Evolutionary conservation across 2,888 invertebrate genomes (phyloP), one percentile per base, ranked within the genome.

Genomic region (Morpho deidamia): DNA sequence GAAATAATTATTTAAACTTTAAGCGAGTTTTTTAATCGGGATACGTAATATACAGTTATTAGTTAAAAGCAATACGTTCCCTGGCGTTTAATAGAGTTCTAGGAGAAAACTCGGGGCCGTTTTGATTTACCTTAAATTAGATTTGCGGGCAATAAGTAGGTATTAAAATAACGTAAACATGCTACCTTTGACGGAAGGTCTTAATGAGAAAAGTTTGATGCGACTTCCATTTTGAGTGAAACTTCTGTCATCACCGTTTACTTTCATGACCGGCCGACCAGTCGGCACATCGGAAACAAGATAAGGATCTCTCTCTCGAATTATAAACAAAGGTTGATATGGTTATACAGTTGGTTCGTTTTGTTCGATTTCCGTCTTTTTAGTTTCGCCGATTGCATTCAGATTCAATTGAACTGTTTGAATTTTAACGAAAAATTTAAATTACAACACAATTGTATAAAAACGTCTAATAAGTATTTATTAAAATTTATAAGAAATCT

Each of bases 141-240:
- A 76, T 79, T 81, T 80, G 72, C 69, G 69, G 45, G 58, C 59
- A 71, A 71, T 71, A 76, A 81, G 78, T 69, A 65, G 65, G 62
- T 78, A 79, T 83, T 81, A 81, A 86, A 86, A 86, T 85, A 84
- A 83, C 76, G 80, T 84, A 86, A 86, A 83, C 80, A 84, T 78
- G 69, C 67, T 62, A 86, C 85, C 85, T 86, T 85, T 84, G 82
- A 85, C 77, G 81, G 78, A 74, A 81, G 80, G 72, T 78, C 80
- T 88, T 89, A 87, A 89, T 88, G 88, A 87, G 86, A 88, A 88
- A 89, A 89, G 81, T 88, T 89, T 77, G 77, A 83, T 84, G 76
- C 81, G 78, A 83, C 84, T 86, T 81, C 78, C 81, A 82, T 84
- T 85, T 83, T 79, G 64, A 85, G 78, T 81, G 76, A 74, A 87